Evolutionary conservation across 2,113 vertebrate species (phyloP).

Genomic region (Paramisgurnus dabryanus): DNA sequence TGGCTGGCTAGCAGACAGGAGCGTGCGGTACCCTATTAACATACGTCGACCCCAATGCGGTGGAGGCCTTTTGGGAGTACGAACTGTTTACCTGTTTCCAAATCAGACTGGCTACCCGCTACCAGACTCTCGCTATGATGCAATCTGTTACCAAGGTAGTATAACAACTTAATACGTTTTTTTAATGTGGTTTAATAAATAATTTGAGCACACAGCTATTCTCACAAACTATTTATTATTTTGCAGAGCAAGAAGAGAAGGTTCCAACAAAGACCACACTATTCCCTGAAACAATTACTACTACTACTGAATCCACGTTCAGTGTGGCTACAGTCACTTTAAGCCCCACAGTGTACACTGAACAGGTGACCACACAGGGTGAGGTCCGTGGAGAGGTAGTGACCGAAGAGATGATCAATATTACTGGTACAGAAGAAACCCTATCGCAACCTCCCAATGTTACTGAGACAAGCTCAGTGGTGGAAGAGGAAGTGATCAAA

Average conservation of each 20-base stretch:
- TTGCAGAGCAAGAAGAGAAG: conserved; percentile 29
- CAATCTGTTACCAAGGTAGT: conserved; percentile 89
- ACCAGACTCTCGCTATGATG: conserved; percentile 85
- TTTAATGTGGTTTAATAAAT: background rate
- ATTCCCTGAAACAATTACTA: conserved; percentile 61
- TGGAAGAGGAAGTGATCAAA: conserved; percentile 53
- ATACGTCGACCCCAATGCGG: conserved; percentile 90
- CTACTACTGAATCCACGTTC: conserved; percentile 45
- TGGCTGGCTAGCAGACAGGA: conserved; percentile 91
- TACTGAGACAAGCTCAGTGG: background rate
- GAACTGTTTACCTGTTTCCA: conserved; percentile 85
- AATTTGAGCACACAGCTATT: background rate
- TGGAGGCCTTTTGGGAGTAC: conserved; percentile 89
- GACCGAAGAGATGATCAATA: conserved; percentile 71
- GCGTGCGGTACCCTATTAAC: conserved; percentile 94
- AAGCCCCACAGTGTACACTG: conserved; percentile 65
- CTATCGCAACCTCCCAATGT: conserved; percentile 52
- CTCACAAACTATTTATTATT: background rate
- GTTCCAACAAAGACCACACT: conserved; percentile 54
- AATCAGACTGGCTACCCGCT: conserved; percentile 95
- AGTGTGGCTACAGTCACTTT: conserved; percentile 73
- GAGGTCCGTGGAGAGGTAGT: conserved; percentile 78
- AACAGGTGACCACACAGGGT: conserved; percentile 62
- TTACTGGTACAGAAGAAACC: conserved; percentile 59
- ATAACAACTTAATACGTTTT: background rate